A percentile compares a stretch with the other conserved stretches of the same genome.
Evolutionary conservation across 2,113 vertebrate genomes (phyloP).

Genomic region (Marmota monax): DNA sequence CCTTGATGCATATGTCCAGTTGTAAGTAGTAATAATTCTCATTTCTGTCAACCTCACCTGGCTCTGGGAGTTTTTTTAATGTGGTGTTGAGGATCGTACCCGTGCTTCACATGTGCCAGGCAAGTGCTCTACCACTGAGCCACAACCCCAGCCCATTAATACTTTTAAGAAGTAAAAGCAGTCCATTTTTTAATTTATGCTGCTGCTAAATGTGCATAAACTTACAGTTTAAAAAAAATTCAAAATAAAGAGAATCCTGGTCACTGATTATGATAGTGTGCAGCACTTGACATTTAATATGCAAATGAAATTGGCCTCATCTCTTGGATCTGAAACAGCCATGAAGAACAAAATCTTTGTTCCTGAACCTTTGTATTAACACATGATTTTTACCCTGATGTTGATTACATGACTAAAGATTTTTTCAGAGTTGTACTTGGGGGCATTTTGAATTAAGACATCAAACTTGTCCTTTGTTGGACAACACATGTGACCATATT

Average conservation of each 20-base stretch:
- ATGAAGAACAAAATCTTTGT: constrained; percentile 72
- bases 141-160: neutral
- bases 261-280: neutral
- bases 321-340: neutral
- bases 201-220: neutral
- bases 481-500: constrained; percentile 78
- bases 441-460: constrained; percentile 73
- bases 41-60: fast-evolving
- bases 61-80: neutral
- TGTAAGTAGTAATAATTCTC: neutral
- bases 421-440: constrained; percentile 42
- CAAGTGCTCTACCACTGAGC: too few relatives aligned
- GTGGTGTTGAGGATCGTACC: too few relatives aligned
- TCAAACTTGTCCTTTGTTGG: constrained; percentile 71
- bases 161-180: neutral
- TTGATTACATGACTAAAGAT: constrained; percentile 57
- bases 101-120: too few relatives aligned
- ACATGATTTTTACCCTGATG: constrained; percentile 77
- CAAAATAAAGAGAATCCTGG: neutral
- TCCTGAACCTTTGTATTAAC: constrained; percentile 51
- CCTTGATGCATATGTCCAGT: neutral
- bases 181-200: neutral
- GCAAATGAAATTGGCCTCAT: neutral
- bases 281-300: constrained; percentile 62
- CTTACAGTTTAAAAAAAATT: neutral